Evolutionary conservation across 1,140 invertebrate species (phyloP).

Genomic region (Lordiphosa mommai): DNA sequence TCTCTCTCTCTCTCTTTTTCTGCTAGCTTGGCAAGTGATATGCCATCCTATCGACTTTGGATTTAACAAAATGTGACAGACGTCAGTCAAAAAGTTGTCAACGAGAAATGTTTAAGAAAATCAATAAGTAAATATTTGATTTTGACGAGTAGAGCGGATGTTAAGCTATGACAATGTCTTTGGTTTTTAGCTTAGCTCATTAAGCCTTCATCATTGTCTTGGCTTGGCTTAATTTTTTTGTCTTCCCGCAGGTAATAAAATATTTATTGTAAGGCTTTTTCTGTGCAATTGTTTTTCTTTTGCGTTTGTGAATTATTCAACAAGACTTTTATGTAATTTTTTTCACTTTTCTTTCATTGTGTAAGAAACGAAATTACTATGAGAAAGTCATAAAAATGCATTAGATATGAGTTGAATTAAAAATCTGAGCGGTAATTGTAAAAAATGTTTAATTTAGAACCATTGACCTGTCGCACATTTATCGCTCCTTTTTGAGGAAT

Average conservation of each 20-base stretch:
- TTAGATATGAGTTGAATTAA: background rate
- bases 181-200: conserved; percentile 25
- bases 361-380: conserved; percentile 11
- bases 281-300: conserved; percentile 6
- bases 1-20: too few species aligned
- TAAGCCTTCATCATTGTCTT: conserved; percentile 13
- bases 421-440: background rate
- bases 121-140: conserved; percentile 61
- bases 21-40: background rate
- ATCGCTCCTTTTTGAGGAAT: conserved; percentile 34
- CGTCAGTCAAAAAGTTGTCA: conserved; percentile 57
- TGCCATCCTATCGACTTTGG: background rate
- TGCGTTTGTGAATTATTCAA: conserved; percentile 4
- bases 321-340: conserved; percentile 9
- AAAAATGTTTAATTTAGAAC: background rate
- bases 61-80: conserved; percentile 58
- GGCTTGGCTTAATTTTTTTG: conserved; percentile 10
- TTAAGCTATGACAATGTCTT: conserved; percentile 23
- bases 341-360: conserved; percentile 11
- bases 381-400: background rate
- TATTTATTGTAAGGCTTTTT: conserved; percentile 12
- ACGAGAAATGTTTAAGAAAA: conserved; percentile 58
- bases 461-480: background rate
- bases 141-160: conserved; percentile 33
- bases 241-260: background rate